Conservation (phyloP, 2,888 invertebrate genomes). For the Lasioglossum malachurum region DNA sequence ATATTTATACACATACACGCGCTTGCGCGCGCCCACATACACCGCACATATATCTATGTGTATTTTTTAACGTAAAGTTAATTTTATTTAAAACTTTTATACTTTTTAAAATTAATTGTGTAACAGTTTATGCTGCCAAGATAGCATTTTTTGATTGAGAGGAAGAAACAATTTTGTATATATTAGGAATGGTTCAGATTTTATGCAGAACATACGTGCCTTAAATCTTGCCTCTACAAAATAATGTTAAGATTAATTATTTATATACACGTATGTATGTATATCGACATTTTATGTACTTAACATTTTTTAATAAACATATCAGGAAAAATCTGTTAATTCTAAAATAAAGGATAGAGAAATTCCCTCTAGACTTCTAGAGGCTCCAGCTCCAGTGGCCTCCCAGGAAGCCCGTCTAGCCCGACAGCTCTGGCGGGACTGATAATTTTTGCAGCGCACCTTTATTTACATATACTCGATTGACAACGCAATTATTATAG, state of each 20-base stretch:
- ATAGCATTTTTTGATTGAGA: conserved; percentile 33
- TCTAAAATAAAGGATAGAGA: not conserved
- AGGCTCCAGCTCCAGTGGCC: no score
- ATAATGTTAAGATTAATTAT: conserved; percentile 78
- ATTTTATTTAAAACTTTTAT: conserved; percentile 58
- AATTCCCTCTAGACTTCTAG: no score
- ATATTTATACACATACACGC: not conserved
- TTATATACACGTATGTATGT: conserved; percentile 74
- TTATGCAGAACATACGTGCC: conserved; percentile 76
- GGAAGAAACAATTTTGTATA: conserved; percentile 74
- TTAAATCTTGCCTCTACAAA: conserved; percentile 81
- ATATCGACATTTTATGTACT: conserved; percentile 68
- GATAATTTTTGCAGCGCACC: no score
- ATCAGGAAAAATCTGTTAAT: conserved; percentile 19
- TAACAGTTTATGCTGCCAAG: conserved; percentile 9
- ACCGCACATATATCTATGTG: not conserved
- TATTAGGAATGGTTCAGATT: conserved; percentile 75
- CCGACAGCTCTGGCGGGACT: no score
- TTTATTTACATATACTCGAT: not conserved
- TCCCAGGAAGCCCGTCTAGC: no score
- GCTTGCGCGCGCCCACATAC: not conserved
- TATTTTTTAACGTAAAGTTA: conserved; percentile 53
- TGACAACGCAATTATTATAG: no score
- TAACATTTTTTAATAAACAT: conserved; percentile 71
- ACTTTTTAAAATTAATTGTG: conserved; percentile 23